Percentiles rank a stretch among this genome's conserved stretches.
phyloP scores from a whole-genome alignment of 2,113 vertebrate species.

The Eulemur rufifrons region DNA sequence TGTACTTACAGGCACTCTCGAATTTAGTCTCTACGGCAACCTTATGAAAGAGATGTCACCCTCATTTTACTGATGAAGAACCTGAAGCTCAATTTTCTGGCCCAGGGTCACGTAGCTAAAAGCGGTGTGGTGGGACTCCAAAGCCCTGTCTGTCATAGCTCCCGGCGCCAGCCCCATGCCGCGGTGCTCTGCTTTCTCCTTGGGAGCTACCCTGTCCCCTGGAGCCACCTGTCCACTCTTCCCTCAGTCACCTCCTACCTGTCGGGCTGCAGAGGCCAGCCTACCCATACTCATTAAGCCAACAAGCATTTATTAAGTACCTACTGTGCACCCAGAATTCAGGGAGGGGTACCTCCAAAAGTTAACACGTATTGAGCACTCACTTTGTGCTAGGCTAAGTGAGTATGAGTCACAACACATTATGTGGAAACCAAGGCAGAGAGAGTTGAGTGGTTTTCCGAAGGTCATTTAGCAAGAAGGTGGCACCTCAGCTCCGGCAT shows the following conservation, averaged over 20 bases:
- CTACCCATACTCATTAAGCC: background rate
- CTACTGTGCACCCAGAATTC: background rate
- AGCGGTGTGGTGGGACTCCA: fast-evolving
- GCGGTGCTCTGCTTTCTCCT: no score
- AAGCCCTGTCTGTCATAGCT: background rate
- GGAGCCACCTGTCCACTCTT: background rate
- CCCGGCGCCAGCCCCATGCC: background rate
- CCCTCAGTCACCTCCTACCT: background rate
- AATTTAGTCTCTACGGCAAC: background rate
- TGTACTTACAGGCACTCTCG: fast-evolving
- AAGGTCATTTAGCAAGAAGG: background rate
- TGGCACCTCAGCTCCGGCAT: background rate
- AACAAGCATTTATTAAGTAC: background rate
- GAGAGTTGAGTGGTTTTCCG: background rate
- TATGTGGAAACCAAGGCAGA: background rate
- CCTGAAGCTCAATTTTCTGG: background rate
- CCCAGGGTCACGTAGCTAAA: background rate
- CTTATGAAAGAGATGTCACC: fast-evolving
- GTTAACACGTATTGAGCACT: background rate
- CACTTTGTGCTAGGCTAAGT: background rate
- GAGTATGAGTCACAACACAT: background rate
- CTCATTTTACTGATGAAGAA: background rate
- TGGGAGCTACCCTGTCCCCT: no score
- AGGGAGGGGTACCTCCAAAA: background rate
- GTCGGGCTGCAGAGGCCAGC: background rate